Evolutionary conservation across 2,113 vertebrate species (phyloP).

Genomic region (Phyllopteryx taeniolatus): DNA sequence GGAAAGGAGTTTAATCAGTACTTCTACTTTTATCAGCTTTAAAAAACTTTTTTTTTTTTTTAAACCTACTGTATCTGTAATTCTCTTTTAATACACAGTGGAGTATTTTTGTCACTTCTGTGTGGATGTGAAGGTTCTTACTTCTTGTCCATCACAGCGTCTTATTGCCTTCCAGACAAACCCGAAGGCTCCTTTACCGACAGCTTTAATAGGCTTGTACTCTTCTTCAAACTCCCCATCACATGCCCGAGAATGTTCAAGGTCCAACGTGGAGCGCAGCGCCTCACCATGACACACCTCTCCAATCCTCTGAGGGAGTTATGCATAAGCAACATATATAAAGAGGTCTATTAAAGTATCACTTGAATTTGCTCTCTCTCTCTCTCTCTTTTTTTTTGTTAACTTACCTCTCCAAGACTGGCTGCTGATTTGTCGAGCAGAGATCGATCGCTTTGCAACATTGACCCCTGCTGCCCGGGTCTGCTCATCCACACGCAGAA

Average conservation of each 20-base stretch:
- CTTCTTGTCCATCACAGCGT: constrained; percentile 76
- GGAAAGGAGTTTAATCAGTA: not conserved
- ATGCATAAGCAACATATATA: not conserved
- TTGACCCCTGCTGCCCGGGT: constrained; percentile 67
- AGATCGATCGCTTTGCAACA: constrained; percentile 59
- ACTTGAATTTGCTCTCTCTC: not conserved
- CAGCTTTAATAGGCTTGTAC: constrained; percentile 77
- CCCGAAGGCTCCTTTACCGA: constrained; percentile 91
- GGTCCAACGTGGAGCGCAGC: constrained; percentile 68
- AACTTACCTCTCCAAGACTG: constrained; percentile 74
- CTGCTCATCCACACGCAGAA: constrained; percentile 87
- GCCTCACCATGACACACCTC: constrained; percentile 66
- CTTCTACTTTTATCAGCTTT: too few species aligned
- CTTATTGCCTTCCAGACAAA: constrained; percentile 86
- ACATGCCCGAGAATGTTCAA: constrained; percentile 81
- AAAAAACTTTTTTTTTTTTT: too few species aligned
- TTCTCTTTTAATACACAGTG: too few species aligned
- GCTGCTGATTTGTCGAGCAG: constrained; percentile 52
- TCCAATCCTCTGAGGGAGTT: constrained; percentile 60
- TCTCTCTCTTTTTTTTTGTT: not conserved
- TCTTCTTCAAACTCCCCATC: constrained; percentile 81
- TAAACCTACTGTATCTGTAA: too few species aligned
- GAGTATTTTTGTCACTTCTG: too few species aligned
- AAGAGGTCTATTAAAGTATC: not conserved
- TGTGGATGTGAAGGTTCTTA: constrained; percentile 44